A percentile compares a stretch with the other conserved stretches of the same genome.
Conservation (phyloP, 2,888 invertebrate genomes). For the Oconnorella tubifera region DNA sequence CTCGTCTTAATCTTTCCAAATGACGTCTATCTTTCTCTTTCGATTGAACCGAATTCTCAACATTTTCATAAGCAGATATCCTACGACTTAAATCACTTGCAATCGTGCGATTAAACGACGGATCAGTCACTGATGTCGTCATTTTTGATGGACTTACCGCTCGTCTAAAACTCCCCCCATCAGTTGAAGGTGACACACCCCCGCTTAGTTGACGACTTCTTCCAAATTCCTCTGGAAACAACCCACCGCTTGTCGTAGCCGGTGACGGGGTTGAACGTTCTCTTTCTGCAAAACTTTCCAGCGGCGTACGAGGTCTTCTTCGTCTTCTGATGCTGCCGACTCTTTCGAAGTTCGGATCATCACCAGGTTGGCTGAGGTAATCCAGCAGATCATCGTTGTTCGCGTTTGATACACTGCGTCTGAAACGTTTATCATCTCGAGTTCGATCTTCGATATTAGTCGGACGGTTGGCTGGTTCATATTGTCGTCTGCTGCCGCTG, state of each 20-base stretch:
- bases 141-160: neutral
- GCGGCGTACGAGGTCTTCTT: slow-evolving; percentile 31
- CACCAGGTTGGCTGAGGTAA: slow-evolving; percentile 26
- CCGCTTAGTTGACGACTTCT: neutral
- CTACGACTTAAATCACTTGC: neutral
- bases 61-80: neutral
- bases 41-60: neutral
- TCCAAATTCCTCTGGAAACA: neutral
- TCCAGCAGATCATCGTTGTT: slow-evolving; percentile 39
- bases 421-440: slow-evolving; percentile 20
- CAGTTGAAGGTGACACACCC: neutral
- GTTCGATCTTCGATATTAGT: too few species aligned
- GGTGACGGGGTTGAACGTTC: slow-evolving; percentile 45
- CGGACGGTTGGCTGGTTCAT: neutral
- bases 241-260: neutral
- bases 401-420: slow-evolving; percentile 23
- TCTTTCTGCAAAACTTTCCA: slow-evolving; percentile 37
- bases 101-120: neutral
- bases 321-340: slow-evolving; percentile 43
- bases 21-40: slow-evolving; percentile 18
- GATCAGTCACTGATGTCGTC: neutral
- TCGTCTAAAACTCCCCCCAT: neutral
- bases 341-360: slow-evolving; percentile 37
- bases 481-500: neutral
- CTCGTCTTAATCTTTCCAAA: slow-evolving; percentile 9